These are phyloP conservation scores for Phenganax subtilis DNA, from an alignment of 92 coral and sea anemone genomes.

Conservation along the genomic window DNA sequence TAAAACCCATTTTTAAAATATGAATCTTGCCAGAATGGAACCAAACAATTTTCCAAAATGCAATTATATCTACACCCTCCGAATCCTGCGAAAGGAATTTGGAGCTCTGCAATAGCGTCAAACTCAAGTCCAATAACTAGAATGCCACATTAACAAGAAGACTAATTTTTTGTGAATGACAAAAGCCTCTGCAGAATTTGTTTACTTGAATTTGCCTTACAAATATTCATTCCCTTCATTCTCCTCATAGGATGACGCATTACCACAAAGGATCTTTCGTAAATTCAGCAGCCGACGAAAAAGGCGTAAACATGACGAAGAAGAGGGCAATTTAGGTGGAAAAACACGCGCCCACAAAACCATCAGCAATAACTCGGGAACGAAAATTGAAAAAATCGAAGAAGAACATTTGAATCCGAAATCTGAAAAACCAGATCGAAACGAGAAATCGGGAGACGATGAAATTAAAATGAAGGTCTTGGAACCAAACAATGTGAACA, in stretches of 20 bases:
- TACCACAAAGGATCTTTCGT: slow-evolving; percentile 35
- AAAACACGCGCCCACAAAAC: slow-evolving; percentile 13
- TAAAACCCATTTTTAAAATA: too few relatives aligned
- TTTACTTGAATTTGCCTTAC: background rate
- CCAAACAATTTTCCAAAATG: background rate
- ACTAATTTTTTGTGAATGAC: too few relatives aligned
- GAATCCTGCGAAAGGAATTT: background rate
- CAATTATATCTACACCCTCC: background rate
- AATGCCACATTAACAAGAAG: too few relatives aligned
- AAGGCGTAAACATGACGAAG: slow-evolving; percentile 13
- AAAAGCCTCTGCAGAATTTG: background rate
- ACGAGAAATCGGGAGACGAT: background rate
- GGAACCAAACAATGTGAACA: background rate
- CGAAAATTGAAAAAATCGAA: slow-evolving; percentile 18
- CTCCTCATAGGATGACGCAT: slow-evolving; percentile 3
- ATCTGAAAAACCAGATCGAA: background rate
- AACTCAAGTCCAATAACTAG: too few relatives aligned
- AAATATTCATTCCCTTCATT: background rate
- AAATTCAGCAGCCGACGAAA: slow-evolving; percentile 35
- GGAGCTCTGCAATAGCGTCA: too few relatives aligned
- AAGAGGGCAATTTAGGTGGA: background rate
- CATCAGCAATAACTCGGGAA: slow-evolving; percentile 7
- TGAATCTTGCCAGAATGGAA: too few relatives aligned
- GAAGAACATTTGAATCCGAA: background rate
- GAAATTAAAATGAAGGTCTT: slow-evolving; percentile 26